Evolutionary conservation across 2,888 invertebrate genomes (phyloP), one percentile per base, ranked within the genome.

Genomic region (Cantharis lateralis): DNA sequence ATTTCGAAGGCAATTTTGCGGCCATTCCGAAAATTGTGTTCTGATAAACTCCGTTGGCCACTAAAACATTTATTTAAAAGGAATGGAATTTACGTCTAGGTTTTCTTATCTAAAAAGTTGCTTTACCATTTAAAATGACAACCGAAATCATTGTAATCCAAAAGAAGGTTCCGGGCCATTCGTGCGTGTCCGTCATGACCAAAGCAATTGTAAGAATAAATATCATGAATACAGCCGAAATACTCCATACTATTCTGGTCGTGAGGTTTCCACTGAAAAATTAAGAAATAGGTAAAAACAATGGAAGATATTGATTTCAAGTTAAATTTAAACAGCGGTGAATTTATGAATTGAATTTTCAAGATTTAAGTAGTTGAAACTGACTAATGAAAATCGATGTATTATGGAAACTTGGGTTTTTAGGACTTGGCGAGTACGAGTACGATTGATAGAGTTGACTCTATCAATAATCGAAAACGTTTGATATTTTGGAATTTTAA

Each of bases 1-100:
- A 99, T 85, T 94, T 93, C 79, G 94, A 91, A 0, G 98, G 99
- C 72, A 99, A 91, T 82, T 96, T 94, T 0, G 98, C 98, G 4
- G 96, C 98, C 89, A 98, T 93, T 11, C 99, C 99, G 89, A 94
- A 99, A 24, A 99, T 95, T 0, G 98, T 97, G 89, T 98, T 99
- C 88, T 98, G 98, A 89, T 98, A 99, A 84, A 99, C 94, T 66
- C 98, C 99, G 90, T 96, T 95, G 70, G 95, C 94, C 91, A 93
- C 95, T 95, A 84, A 81, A 90, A 88, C 77, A 79, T 24, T 78
- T 76, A 79, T 24, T 78, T 76, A 63, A 48, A 66, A 9, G n/a
- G 32, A 70, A n/a, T 74, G 66, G 10, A n/a, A 20, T 70, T 70
- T 20, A 16, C 10, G 15, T 66, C 11, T 11, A 13, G 4, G 11